Conservation (phyloP, 2,797 vertebrate genomes). For the Ambastaia sidthimunki region DNA sequence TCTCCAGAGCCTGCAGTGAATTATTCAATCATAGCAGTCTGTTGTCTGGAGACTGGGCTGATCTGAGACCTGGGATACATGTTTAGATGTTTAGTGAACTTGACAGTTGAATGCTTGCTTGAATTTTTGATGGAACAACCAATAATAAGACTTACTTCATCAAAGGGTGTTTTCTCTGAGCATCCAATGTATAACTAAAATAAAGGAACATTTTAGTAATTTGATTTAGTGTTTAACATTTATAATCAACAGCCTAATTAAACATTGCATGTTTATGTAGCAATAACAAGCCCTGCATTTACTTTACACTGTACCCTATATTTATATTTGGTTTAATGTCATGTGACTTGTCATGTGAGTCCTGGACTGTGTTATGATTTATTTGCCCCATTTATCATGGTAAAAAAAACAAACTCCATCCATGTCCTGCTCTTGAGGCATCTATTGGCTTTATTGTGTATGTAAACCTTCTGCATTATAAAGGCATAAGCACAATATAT, state of each 20-base stretch:
- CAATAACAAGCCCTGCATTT: too few species aligned
- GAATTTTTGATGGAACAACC: slow-evolving; percentile 16
- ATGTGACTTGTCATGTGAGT: background rate
- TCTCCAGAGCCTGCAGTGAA: slow-evolving; percentile 36
- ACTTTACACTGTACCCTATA: too few species aligned
- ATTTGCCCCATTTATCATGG: slow-evolving; percentile 11
- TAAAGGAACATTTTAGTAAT: background rate
- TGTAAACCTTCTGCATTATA: background rate
- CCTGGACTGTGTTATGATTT: background rate
- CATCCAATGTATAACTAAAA: slow-evolving; percentile 19
- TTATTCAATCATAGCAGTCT: slow-evolving; percentile 45
- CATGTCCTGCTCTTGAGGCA: background rate
- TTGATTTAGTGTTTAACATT: too few species aligned
- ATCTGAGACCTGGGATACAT: slow-evolving; percentile 18
- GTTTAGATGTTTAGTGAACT: slow-evolving; percentile 3
- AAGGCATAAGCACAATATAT: background rate
- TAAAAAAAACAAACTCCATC: background rate
- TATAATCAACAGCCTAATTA: too few species aligned
- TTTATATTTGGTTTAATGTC: too few species aligned
- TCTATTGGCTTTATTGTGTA: background rate
- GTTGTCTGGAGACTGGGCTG: slow-evolving; percentile 23
- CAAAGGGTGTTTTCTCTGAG: slow-evolving; percentile 28
- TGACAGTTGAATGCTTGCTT: slow-evolving; percentile 2
- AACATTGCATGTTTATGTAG: too few species aligned
- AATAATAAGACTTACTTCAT: slow-evolving; percentile 9